Percentiles rank a stretch among this genome's conserved stretches.
phyloP scores from a whole-genome alignment of 92 coral and sea anemone species.

The Galaxea fascicularis region DNA sequence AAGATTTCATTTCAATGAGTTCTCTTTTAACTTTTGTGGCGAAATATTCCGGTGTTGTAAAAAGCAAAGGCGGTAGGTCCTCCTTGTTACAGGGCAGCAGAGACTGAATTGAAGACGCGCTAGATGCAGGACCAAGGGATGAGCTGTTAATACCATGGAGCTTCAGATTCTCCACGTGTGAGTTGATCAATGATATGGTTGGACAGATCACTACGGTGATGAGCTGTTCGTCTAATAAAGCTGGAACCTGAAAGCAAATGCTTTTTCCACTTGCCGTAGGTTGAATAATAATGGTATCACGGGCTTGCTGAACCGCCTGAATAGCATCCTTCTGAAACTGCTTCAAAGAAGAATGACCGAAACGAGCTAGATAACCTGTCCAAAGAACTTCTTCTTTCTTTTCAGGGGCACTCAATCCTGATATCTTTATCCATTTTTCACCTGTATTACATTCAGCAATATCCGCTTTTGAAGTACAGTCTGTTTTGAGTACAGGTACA shows the following conservation, averaged over 20 bases:
- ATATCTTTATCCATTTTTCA: background rate
- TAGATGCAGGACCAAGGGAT: background rate
- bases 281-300: background rate
- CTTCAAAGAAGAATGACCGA: background rate
- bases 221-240: too few species aligned
- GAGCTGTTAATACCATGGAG: background rate
- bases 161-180: background rate
- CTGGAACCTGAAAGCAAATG: too few species aligned
- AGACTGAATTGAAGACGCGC: background rate
- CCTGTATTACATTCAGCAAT: background rate
- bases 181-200: constrained; percentile 33
- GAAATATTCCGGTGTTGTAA: constrained; percentile 29
- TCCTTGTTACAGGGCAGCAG: background rate
- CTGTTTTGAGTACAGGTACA: background rate
- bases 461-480: constrained; percentile 20
- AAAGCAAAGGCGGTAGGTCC: constrained; percentile 21
- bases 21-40: constrained; percentile 12
- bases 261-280: background rate
- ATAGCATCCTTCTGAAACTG: constrained; percentile 28
- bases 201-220: constrained; percentile 28
- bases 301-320: constrained; percentile 28
- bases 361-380: background rate
- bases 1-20: background rate
- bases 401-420: background rate
- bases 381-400: background rate